A percentile compares a stretch with the other conserved stretches of the same genome.
These are phyloP conservation scores for Sternarchorhynchus goeldii DNA, from an alignment of 2,797 vertebrate genomes.

Conservation along the genomic window DNA sequence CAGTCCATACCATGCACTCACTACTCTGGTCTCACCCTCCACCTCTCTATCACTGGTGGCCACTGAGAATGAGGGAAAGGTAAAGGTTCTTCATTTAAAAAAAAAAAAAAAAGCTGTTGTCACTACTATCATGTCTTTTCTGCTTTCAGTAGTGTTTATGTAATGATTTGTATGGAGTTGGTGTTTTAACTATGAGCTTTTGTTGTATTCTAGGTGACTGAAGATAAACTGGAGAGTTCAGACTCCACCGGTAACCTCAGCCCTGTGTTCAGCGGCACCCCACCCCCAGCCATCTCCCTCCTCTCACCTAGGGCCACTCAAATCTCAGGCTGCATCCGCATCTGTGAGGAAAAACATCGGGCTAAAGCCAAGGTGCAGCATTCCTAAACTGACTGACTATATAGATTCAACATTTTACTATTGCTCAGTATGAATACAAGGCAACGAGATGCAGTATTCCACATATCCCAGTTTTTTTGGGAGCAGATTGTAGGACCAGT, in stretches of 20 bases:
- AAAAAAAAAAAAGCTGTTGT: background rate
- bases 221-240: conserved; percentile 46
- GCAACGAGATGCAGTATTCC: too few species aligned
- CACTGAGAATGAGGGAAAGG: conserved; percentile 53
- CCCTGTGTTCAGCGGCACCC: conserved; percentile 43
- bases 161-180: too few species aligned
- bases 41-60: background rate
- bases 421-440: too few species aligned
- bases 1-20: conserved; percentile 51
- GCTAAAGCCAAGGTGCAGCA: conserved; percentile 81
- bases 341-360: conserved; percentile 80
- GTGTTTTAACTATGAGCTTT: too few species aligned
- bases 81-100: conserved; percentile 14
- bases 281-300: conserved; percentile 56
- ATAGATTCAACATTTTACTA: too few species aligned
- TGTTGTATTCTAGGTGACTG: conserved; percentile 38
- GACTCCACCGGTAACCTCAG: conserved; percentile 36
- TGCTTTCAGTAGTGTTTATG: too few species aligned
- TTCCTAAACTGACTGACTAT: too few species aligned
- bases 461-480: too few species aligned
- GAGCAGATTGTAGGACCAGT: too few species aligned
- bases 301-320: conserved; percentile 78
- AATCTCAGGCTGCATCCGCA: conserved; percentile 81
- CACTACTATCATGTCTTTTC: too few species aligned
- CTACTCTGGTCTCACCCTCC: background rate